phyloP scores from a whole-genome alignment of 1,140 invertebrate species.

The Bacillus rossius region DNA sequence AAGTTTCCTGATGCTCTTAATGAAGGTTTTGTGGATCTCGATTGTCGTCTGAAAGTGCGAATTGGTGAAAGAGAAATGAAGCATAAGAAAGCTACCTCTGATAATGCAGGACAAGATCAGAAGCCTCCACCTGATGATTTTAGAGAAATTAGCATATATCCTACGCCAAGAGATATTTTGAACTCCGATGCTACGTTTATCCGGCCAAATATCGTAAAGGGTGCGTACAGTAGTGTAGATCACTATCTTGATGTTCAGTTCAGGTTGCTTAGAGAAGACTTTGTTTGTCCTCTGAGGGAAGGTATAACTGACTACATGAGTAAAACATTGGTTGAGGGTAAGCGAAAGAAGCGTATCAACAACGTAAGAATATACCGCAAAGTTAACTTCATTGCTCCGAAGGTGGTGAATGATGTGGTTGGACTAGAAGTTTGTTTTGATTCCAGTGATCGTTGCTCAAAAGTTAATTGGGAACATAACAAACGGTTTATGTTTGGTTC shows the following conservation, averaged over 20 bases:
- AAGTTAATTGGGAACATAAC: slow-evolving; percentile 31
- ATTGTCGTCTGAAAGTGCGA: too few relatives aligned
- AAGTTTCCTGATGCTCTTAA: too few relatives aligned
- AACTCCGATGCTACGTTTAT: slow-evolving; percentile 39
- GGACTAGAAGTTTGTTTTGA: slow-evolving; percentile 16
- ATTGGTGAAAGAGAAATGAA: too few relatives aligned
- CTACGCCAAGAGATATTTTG: slow-evolving; percentile 21
- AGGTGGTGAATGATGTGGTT: slow-evolving; percentile 22
- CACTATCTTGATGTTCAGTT: slow-evolving; percentile 78
- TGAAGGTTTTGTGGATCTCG: too few relatives aligned
- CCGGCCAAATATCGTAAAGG: slow-evolving; percentile 52
- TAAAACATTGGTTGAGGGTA: background rate
- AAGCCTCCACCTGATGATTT: slow-evolving; percentile 8
- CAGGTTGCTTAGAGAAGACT: slow-evolving; percentile 68
- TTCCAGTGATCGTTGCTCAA: slow-evolving; percentile 11
- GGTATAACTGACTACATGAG: slow-evolving; percentile 43
- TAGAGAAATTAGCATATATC: slow-evolving; percentile 4
- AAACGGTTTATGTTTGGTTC: slow-evolving; percentile 65
- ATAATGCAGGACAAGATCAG: background rate
- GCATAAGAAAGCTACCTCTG: too few relatives aligned
- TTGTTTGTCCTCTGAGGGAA: slow-evolving; percentile 51
- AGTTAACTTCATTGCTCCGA: slow-evolving; percentile 25
- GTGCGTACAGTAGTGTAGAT: slow-evolving; percentile 53
- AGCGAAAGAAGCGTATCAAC: slow-evolving; percentile 21
- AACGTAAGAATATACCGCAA: slow-evolving; percentile 30